Conservation (phyloP, 2,797 vertebrate genomes). For the Gila robusta region DNA sequence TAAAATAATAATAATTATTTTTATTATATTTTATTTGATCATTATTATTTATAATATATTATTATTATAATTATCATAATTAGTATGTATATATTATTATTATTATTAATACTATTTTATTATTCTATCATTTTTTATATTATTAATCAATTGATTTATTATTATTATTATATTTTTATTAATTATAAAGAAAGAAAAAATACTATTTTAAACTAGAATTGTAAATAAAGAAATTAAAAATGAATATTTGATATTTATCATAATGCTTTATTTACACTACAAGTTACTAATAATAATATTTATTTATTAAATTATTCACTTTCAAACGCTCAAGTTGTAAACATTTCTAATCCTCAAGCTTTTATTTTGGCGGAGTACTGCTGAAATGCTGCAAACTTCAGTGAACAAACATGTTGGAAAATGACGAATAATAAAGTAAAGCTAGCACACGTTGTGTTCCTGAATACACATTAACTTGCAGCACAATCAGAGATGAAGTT, state of each 20-base stretch:
- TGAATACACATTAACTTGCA: neutral
- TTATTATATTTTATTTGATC: too few species aligned
- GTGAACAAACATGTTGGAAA: neutral
- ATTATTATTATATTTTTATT: neutral
- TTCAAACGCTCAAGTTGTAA: neutral
- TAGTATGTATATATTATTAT: neutral
- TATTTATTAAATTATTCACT: neutral
- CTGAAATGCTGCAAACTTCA: neutral
- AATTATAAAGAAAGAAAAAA: neutral
- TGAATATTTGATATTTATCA: neutral
- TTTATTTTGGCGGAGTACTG: neutral
- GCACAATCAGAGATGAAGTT: neutral
- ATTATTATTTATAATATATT: too few species aligned
- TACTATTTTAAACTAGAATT: neutral
- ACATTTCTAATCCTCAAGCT: neutral
- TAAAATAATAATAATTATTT: too few species aligned
- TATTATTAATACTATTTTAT: neutral
- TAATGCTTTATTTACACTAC: neutral
- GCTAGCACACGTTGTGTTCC: too few species aligned
- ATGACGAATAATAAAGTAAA: neutral
- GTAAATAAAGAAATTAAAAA: neutral
- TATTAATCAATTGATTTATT: neutral
- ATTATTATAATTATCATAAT: neutral
- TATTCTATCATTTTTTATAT: neutral
- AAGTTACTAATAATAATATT: neutral